A percentile compares a stretch with the other conserved stretches of the same genome.
Evolutionary conservation across 2,113 vertebrate genomes (phyloP).

Genomic region (Holacanthus passer): DNA sequence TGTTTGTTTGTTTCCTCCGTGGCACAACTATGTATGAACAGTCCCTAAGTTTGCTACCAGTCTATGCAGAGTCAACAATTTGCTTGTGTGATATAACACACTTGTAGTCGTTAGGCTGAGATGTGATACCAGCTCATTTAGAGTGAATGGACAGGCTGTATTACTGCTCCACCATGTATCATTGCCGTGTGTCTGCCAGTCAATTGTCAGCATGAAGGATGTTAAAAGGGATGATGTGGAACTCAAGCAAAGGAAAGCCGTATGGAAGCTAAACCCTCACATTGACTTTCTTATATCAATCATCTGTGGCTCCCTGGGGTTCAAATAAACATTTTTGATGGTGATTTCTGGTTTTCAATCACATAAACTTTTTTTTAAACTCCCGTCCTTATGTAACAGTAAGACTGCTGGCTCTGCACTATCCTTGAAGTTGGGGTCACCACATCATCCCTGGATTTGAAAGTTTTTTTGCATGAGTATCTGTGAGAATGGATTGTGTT

Average conservation of each 20-base stretch:
- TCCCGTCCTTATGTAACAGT: neutral
- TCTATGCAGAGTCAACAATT: neutral
- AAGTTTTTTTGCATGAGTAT: conserved; percentile 47
- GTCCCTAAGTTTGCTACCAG: no score
- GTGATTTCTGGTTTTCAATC: neutral
- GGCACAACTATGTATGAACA: neutral
- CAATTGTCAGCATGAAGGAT: conserved; percentile 34
- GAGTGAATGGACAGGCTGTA: neutral
- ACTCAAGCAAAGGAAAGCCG: conserved; percentile 9
- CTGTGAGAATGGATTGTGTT: conserved; percentile 31
- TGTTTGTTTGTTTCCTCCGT: no score
- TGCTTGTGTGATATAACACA: neutral
- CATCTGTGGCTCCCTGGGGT: neutral
- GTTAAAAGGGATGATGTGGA: conserved; percentile 51
- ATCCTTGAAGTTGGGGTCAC: conserved; percentile 1
- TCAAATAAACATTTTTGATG: neutral
- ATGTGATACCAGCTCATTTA: conserved; percentile 2
- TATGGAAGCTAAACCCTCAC: no score
- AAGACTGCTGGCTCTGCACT: neutral
- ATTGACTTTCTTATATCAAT: no score
- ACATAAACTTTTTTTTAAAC: neutral
- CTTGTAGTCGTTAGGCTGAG: neutral
- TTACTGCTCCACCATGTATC: neutral
- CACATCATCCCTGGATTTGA: conserved; percentile 39
- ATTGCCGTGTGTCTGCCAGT: conserved; percentile 23